A percentile compares a stretch with the other conserved stretches of the same genome.
Conservation (phyloP, 1,140 invertebrate genomes). For the Formica exsecta region DNA sequence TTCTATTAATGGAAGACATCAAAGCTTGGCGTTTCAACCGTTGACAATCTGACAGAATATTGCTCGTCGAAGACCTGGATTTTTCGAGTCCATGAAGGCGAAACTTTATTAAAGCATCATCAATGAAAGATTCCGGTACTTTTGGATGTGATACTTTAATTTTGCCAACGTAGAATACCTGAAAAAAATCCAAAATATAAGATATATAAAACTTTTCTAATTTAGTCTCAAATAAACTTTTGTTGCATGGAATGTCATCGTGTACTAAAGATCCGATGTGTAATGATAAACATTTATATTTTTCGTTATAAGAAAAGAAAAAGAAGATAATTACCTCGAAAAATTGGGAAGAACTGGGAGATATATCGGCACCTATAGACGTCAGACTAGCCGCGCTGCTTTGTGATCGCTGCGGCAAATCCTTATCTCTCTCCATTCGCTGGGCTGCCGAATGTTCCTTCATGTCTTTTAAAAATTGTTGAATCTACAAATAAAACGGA, state of each 20-base stretch:
- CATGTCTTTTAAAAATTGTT: conserved; percentile 90
- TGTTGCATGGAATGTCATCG: neutral
- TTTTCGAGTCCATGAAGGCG: conserved; percentile 92
- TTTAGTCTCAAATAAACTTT: neutral
- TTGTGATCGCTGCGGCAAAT: conserved; percentile 85
- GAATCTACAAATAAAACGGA: conserved; percentile 86
- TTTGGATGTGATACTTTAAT: conserved; percentile 94
- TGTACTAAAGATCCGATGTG: neutral
- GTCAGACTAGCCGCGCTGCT: conserved; percentile 89
- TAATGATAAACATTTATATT: neutral
- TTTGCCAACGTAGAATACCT: conserved; percentile 96
- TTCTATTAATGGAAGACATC: conserved; percentile 76
- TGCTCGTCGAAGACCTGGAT: conserved; percentile 85
- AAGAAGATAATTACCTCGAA: conserved; percentile 89
- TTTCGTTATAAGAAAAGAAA: neutral
- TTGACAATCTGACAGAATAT: conserved; percentile 81
- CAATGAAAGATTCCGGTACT: conserved; percentile 95
- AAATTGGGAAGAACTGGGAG: conserved; percentile 94
- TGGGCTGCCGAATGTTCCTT: conserved; percentile 88
- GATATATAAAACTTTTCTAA: neutral
- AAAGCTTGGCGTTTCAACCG: conserved; percentile 80
- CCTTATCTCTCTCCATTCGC: conserved; percentile 79
- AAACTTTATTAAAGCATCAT: conserved; percentile 95
- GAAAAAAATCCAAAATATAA: conserved; percentile 69
- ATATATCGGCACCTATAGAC: conserved; percentile 92